Conservation (phyloP, 30 jellyfish, hydroid and myxozoan genomes). For the Hydractinia symbiolongicarpus region DNA sequence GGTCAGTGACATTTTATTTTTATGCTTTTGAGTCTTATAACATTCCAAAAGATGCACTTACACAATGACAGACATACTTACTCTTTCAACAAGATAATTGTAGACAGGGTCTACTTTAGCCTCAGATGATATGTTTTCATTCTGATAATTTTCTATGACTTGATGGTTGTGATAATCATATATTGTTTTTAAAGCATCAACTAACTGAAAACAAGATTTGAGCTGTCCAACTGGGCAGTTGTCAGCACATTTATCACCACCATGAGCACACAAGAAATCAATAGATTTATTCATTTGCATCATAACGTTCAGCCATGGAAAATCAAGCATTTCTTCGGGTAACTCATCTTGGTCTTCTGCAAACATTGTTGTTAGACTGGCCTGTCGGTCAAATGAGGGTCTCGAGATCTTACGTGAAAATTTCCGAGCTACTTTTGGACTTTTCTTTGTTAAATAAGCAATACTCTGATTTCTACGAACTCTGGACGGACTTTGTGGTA, state of each 20-base stretch:
- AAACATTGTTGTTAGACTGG: neutral
- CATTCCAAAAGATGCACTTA: no score
- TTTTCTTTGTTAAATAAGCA: neutral
- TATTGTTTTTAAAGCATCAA: constrained; percentile 44
- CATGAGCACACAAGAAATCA: constrained; percentile 36
- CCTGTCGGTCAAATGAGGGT: constrained; percentile 31
- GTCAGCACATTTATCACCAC: constrained; percentile 26
- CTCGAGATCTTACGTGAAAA: constrained; percentile 27
- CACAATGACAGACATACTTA: no score
- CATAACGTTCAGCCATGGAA: constrained; percentile 66
- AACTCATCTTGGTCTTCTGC: constrained; percentile 62
- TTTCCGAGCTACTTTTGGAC: constrained; percentile 31
- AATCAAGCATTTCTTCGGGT: constrained; percentile 49
- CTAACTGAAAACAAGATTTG: constrained; percentile 37
- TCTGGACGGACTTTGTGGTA: constrained; percentile 9
- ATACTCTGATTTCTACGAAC: neutral
- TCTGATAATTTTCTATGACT: no score
- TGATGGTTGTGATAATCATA: constrained; percentile 30
- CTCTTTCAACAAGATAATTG: no score
- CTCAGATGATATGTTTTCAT: no score
- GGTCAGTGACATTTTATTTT: no score
- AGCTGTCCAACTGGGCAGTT: constrained; percentile 39
- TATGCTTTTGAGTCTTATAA: no score
- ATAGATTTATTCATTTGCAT: constrained; percentile 35
- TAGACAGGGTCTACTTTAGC: no score